Conservation (phyloP, 2,888 invertebrate genomes). For the Fragum sueziense region DNA sequence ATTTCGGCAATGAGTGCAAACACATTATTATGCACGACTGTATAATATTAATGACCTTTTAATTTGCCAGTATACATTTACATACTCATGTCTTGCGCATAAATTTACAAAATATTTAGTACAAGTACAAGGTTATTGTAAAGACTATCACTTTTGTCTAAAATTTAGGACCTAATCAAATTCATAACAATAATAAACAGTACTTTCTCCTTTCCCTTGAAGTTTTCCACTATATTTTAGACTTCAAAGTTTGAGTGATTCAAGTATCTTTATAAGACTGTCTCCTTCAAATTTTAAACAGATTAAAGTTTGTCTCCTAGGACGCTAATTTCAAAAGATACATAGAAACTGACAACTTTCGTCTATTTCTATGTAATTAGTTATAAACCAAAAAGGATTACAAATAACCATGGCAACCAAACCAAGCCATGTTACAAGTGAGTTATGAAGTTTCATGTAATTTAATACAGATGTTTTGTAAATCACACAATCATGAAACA, state of each 20-base stretch:
- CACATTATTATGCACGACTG: not conserved
- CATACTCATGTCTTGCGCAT: not conserved
- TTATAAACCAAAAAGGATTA: not conserved
- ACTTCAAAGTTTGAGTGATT: too few relatives aligned
- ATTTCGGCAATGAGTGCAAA: not conserved
- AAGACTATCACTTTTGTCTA: too few relatives aligned
- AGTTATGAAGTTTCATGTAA: constrained; percentile 15
- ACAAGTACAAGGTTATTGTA: not conserved
- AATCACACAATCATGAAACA: constrained; percentile 12
- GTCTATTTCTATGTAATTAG: not conserved
- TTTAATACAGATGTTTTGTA: constrained; percentile 13
- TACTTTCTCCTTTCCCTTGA: too few relatives aligned
- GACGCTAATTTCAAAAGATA: too few relatives aligned
- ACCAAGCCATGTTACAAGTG: not conserved
- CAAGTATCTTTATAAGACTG: too few relatives aligned
- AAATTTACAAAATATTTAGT: not conserved
- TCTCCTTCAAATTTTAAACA: too few relatives aligned
- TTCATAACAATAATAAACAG: too few relatives aligned
- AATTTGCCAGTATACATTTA: not conserved
- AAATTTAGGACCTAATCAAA: too few relatives aligned
- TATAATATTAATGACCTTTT: not conserved
- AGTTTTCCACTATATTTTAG: too few relatives aligned
- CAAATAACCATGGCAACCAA: not conserved
- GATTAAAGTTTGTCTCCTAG: too few relatives aligned
- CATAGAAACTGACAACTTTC: too few relatives aligned